phyloP scores from a whole-genome alignment of 2,113 vertebrate species.

The Callocephalon fimbriatum region DNA sequence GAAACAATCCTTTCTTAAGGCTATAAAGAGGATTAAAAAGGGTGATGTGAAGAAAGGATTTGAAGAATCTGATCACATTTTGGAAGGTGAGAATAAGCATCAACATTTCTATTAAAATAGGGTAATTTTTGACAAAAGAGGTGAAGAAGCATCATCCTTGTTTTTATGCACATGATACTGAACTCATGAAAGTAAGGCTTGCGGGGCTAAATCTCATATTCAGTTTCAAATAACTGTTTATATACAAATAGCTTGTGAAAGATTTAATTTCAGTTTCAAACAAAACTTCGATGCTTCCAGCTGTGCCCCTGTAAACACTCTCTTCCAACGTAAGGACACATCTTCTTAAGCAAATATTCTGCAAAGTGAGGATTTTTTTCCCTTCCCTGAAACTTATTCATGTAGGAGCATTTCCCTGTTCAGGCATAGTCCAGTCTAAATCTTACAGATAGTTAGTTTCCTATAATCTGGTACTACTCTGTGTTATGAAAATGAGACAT shows the following conservation, averaged over 20 bases:
- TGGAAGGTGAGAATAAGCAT: slow-evolving; percentile 83
- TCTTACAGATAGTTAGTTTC: neutral
- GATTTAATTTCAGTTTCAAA: neutral
- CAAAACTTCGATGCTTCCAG: neutral
- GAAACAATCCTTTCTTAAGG: slow-evolving; percentile 87
- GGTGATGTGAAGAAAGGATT: slow-evolving; percentile 90
- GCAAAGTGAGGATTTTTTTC: neutral
- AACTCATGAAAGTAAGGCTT: neutral
- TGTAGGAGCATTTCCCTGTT: neutral
- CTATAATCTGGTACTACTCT: neutral
- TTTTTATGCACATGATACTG: neutral
- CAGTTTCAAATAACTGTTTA: neutral
- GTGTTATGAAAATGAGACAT: neutral
- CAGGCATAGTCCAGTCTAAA: neutral
- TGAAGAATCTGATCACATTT: slow-evolving; percentile 87
- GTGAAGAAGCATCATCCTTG: neutral
- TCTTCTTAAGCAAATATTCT: neutral
- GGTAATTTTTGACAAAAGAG: neutral
- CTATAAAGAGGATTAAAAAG: slow-evolving; percentile 83
- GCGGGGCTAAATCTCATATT: neutral
- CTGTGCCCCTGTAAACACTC: neutral
- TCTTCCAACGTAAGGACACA: neutral
- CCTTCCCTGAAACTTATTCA: neutral
- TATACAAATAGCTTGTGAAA: neutral
- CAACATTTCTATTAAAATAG: neutral